Evolutionary conservation across 2,797 vertebrate species (phyloP), one percentile per base, ranked within the genome.

Genomic region (Heteromormyrus szaboi): DNA sequence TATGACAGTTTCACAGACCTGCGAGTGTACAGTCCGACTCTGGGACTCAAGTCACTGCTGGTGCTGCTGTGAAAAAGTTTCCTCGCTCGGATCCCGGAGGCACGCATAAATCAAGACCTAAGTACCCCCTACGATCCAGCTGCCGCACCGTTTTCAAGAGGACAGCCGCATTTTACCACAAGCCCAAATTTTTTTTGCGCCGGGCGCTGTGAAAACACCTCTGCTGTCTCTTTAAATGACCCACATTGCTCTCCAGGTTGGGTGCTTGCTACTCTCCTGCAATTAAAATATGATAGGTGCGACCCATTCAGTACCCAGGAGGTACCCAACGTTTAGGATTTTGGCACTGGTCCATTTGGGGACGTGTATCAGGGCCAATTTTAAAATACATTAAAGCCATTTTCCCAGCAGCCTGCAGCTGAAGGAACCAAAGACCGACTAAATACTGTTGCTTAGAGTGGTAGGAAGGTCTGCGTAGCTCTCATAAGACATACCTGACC

Each of bases 81-180:
- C 37, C 93, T 92, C 94, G 93, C 93, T 92, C 91, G 93, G 92
- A 94, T 95, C 94, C 94, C 95, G 94, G 95, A 95, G 94, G 94
- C 93, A 89, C 93, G 92, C 94, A 93, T 95, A 95, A 96, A 96
- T 96, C 95, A 95, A 93, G 94, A 94, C 93, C 94, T 95, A 95
- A 95, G 95, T 94, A 95, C 95, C 94, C 94, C 95, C 95, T 95
- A 93, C 94, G 94, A 96, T 95, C 94, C 94, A 95, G 93, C 93
- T 93, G 94, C 95, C 94, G 93, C 94, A 6, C 79, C 92, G 94
- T 93, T 94, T 93, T 94, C 91, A 93, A 94, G 94, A 95, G 93
- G 91, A 93, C 92, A 92, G 94, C 94, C 95, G 94, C 95, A 94
- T 91, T 94, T 90, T 93, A 93, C 93, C 93, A 94, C 91, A 92